Evolutionary conservation across 2,888 invertebrate species (phyloP), one percentile per base, ranked within the genome.

Genomic region (Erynnis tages): DNA sequence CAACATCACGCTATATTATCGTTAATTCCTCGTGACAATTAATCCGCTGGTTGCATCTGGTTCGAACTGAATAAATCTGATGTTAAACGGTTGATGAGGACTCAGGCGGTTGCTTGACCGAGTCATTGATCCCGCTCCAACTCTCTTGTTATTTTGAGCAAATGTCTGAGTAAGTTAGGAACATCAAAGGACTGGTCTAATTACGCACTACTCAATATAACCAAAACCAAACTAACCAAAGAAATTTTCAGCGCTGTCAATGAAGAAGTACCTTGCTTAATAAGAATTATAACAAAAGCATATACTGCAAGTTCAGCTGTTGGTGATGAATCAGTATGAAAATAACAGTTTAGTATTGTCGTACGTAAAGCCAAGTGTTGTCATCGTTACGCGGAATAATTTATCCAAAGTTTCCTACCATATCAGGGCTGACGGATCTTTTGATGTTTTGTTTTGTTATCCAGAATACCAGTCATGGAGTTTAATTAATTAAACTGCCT

Each of bases 21-120:
- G 65, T 74, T 76, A 72, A 74, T 73, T 65, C 69, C 63, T 66
- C 55, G 60, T 48, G 66, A 67, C 79, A 82, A 82, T 84, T 82
- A 78, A 67, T 61, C 55, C 58, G 55, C 66, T 63, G 64, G 75
- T 48, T 60, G 19, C 25, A 55, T 61, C 80, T 69, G 69, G 83
- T 72, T 77, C 30, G 21, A 58, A 63, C 79, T 65, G 71, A 69
- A 65, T 60, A 43, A 54, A 67, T 63, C 79, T 61, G 65, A 67
- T 62, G 59, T 46, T 47, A 55, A 55, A 66, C 71, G 69, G 76
- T 66, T 71, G 56, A 66, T 66, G 73, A 56, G 67, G 79, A 73
- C 69, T 38, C 58, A 76, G 66, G 69, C 71, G 63, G 76, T 73
- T 73, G 62, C 35, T 54, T 62, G 58, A 63, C 56, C 55, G 57